Evolutionary conservation across 2,113 vertebrate species (phyloP), one percentile per base, ranked within the genome.

Genomic region (Hemiprocne comata): DNA sequence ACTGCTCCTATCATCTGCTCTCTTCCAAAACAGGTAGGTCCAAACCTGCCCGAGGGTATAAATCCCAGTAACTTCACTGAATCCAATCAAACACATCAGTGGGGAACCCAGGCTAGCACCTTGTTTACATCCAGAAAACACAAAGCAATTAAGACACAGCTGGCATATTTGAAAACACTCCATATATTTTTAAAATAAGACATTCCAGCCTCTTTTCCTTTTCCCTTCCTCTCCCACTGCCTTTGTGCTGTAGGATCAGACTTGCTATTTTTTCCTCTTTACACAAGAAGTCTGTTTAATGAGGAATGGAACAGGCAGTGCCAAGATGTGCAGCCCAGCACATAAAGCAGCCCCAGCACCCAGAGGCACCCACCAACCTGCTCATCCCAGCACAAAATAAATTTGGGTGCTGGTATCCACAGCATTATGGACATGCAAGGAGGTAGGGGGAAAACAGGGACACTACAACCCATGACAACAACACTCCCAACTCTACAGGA

Each of bases 401-500:
- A 31, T 20, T 1, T 26, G 58, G 24, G 50, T 42, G 40, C 66
- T 34, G 25, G 16, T 9, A 48, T 6, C 50, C 50, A 51, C 29
- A 34, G 19, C 58, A 42, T 3, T 24, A 9, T 0, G 2, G 12
- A 17, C 14, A 21, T 0, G 2, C 24, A 2, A 11, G 40, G 26
- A 28, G 44, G n/a, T 10, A 4, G 34, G 18, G 17, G 6, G 42
- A 11, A 23, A 48, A n/a, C 3, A 11, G 13, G 29, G n/a, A 57
- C 66, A 25, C 6, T 1, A 3, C 7, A 19, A 5, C 19, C 46
- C 3, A 2, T 7, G 14, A 33, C 26, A 21, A 8, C 17, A 17
- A 46, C 44, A 46, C 44, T 18, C 17, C 44, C 44, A 17, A 46
- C 17, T 46, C 62, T 69, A 19, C 25, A 18, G 48, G 13, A 34